These are phyloP conservation scores for Drepana arcuata DNA, from an alignment of 1,140 invertebrate genomes.

Conservation along the genomic window DNA sequence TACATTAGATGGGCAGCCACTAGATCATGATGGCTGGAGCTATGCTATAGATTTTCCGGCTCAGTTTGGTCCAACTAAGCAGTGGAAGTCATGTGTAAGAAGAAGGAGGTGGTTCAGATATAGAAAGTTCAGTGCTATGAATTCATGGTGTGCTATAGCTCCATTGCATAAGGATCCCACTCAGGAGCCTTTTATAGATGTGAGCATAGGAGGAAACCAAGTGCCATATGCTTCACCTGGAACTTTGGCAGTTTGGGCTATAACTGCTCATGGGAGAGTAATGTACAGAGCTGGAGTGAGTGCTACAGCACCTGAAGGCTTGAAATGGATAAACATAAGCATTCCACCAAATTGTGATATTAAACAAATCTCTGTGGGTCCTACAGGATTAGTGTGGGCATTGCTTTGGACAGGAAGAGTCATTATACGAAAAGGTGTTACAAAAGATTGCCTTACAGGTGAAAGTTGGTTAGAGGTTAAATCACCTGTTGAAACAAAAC, in stretches of 20 bases:
- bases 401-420: constrained; percentile 85
- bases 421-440: constrained; percentile 84
- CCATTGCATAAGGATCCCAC: constrained; percentile 90
- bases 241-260: constrained; percentile 88
- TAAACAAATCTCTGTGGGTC: constrained; percentile 85
- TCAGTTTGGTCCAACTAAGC: constrained; percentile 85
- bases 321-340: constrained; percentile 84
- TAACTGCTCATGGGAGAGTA: constrained; percentile 89
- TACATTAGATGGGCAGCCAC: constrained; percentile 87
- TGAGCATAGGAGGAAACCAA: constrained; percentile 87
- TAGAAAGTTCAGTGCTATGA: constrained; percentile 88
- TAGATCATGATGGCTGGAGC: constrained; percentile 94
- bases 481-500: constrained; percentile 76
- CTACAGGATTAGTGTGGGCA: constrained; percentile 89
- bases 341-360: constrained; percentile 84
- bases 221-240: constrained; percentile 83
- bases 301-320: constrained; percentile 86
- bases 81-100: constrained; percentile 93
- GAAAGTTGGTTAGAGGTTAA: constrained; percentile 87
- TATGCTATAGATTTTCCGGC: constrained; percentile 94
- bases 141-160: constrained; percentile 93
- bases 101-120: constrained; percentile 91
- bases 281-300: constrained; percentile 88
- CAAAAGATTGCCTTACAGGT: constrained; percentile 80
- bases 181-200: constrained; percentile 82